Percentiles rank a stretch among this genome's conserved stretches.
These are phyloP conservation scores for Turdus rufiventris DNA, from an alignment of 2,113 vertebrate genomes.

Conservation along the genomic window DNA sequence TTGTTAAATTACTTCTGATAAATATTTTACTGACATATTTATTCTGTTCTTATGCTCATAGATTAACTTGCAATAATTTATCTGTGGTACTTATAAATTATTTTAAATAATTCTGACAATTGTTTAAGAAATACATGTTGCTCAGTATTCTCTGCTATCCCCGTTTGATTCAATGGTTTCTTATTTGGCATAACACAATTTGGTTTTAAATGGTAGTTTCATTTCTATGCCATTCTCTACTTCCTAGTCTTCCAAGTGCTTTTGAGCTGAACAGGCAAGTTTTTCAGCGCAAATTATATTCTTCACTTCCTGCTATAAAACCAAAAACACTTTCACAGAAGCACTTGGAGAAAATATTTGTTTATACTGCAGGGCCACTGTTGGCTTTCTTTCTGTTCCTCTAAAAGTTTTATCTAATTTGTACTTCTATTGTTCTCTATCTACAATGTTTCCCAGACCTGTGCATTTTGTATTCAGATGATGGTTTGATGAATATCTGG, in stretches of 20 bases:
- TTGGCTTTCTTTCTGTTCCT: background rate
- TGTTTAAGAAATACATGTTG: background rate
- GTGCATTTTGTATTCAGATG: background rate
- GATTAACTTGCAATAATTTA: background rate
- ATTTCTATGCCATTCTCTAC: background rate
- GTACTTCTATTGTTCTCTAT: background rate
- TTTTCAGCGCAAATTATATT: background rate
- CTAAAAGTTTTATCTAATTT: background rate
- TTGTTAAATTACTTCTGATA: background rate
- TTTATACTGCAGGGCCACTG: background rate
- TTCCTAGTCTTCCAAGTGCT: background rate
- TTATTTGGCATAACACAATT: background rate
- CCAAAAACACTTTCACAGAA: background rate
- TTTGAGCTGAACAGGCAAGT: background rate
- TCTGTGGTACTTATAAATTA: background rate
- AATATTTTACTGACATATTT: background rate
- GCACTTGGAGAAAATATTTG: background rate
- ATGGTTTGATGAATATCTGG: background rate
- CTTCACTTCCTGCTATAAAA: background rate
- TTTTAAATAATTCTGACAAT: background rate
- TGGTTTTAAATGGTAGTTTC: background rate
- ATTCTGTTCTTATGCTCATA: background rate
- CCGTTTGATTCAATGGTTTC: background rate
- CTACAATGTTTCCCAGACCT: background rate
- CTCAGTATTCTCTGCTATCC: background rate